Conservation (phyloP, 2,888 invertebrate species). For the Synanthedon andrenaeformis region DNA sequence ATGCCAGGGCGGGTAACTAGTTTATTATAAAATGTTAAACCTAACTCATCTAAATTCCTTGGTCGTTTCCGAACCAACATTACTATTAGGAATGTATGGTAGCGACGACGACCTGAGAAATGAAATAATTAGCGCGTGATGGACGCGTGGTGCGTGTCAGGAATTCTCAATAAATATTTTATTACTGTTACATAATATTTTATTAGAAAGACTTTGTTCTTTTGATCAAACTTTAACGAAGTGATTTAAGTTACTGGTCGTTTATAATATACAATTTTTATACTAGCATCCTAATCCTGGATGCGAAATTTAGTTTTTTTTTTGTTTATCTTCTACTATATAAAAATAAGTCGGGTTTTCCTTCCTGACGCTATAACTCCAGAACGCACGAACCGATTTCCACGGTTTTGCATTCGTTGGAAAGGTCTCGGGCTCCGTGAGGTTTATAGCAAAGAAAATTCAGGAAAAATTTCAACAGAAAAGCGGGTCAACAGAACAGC, state of each 20-base stretch:
- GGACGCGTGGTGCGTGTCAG: constrained; percentile 25
- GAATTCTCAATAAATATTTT: constrained; percentile 15
- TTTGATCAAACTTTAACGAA: background rate
- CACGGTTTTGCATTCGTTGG: too few species aligned
- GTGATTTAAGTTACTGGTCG: background rate
- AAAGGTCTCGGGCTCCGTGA: too few species aligned
- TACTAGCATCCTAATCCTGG: too few species aligned
- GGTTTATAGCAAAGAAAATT: too few species aligned
- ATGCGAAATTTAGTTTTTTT: too few species aligned
- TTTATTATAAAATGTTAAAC: background rate
- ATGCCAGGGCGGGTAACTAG: too few species aligned
- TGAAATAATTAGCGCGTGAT: constrained; percentile 57
- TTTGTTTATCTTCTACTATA: too few species aligned
- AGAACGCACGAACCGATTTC: too few species aligned
- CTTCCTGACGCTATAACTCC: too few species aligned
- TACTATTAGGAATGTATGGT: constrained; percentile 44
- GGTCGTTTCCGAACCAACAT: constrained; percentile 31
- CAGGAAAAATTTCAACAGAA: too few species aligned
- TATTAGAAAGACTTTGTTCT: background rate
- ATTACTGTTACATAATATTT: constrained; percentile 1
- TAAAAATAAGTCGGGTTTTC: too few species aligned
- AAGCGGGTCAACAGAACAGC: too few species aligned
- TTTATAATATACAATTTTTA: background rate
- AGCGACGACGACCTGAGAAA: constrained; percentile 47
- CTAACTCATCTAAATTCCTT: constrained; percentile 42